Conservation (phyloP, 2,797 vertebrate genomes). For the Schizopygopsis pylzovi region DNA sequence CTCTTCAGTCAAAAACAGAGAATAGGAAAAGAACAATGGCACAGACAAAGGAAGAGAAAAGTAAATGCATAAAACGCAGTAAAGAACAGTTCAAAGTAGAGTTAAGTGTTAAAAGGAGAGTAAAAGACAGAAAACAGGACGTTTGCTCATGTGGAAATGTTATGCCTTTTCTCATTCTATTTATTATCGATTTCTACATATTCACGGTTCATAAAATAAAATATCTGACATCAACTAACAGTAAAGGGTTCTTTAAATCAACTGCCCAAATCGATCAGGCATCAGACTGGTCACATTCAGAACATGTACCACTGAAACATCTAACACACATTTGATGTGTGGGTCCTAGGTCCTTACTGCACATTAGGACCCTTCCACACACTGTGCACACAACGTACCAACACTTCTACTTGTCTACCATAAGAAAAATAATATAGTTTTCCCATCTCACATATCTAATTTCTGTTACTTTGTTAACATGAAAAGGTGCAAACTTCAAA, state of each 20-base stretch:
- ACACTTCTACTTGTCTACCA: conserved; percentile 32
- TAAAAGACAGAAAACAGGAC: conserved; percentile 43
- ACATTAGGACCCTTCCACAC: conserved; percentile 45
- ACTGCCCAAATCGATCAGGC: conserved; percentile 9
- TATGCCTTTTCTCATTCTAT: not conserved
- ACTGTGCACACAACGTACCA: conserved; percentile 10
- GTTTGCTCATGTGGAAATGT: conserved; percentile 1
- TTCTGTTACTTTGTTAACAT: conserved; percentile 43
- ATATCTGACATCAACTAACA: conserved; percentile 14
- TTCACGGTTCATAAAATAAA: conserved; percentile 25
- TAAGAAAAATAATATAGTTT: conserved; percentile 36
- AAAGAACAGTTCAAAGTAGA: not conserved
- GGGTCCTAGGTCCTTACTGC: no score
- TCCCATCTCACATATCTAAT: conserved; percentile 45
- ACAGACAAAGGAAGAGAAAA: conserved; percentile 49
- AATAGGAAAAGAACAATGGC: conserved; percentile 2
- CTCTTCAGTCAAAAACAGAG: not conserved
- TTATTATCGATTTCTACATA: conserved; percentile 1
- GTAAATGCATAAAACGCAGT: not conserved
- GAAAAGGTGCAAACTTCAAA: conserved; percentile 23
- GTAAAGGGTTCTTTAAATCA: conserved; percentile 20
- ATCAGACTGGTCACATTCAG: conserved; percentile 51
- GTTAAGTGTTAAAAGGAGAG: not conserved
- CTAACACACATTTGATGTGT: conserved; percentile 8
- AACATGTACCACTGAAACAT: conserved; percentile 29